A percentile compares a stretch with the other conserved stretches of the same genome.
Evolutionary conservation across 1,140 invertebrate species (phyloP).

Genomic region (Drosophila athabasca): DNA sequence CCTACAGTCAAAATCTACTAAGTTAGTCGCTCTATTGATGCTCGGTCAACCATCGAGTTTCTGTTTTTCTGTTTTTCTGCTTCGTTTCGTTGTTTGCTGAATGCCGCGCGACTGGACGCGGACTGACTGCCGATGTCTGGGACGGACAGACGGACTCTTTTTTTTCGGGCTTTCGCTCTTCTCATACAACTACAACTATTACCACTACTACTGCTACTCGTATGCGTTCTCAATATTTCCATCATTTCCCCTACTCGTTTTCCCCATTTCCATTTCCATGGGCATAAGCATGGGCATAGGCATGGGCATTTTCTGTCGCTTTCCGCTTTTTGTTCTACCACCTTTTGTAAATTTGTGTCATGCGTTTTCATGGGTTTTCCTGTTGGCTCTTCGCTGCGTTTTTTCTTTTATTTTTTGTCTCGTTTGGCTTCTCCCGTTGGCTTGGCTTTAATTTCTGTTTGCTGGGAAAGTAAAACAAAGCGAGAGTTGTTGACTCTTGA

Average conservation of each 20-base stretch:
- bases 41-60: slow-evolving; percentile 65
- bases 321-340: slow-evolving; percentile 57
- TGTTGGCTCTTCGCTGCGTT: slow-evolving; percentile 37
- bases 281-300: no score
- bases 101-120: slow-evolving; percentile 24
- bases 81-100: slow-evolving; percentile 49
- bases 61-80: slow-evolving; percentile 39
- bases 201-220: not conserved
- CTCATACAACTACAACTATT: not conserved
- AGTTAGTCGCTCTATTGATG: slow-evolving; percentile 69
- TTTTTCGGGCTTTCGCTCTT: slow-evolving; percentile 18
- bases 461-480: slow-evolving; percentile 73
- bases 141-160: slow-evolving; percentile 1
- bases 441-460: slow-evolving; percentile 75
- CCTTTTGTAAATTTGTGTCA: slow-evolving; percentile 75
- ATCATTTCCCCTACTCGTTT: slow-evolving; percentile 50
- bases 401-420: not conserved
- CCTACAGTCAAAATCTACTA: slow-evolving; percentile 38
- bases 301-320: slow-evolving; percentile 50
- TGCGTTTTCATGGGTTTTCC: slow-evolving; percentile 59
- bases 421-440: slow-evolving; percentile 15
- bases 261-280: slow-evolving; percentile 29
- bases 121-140: slow-evolving; percentile 24
- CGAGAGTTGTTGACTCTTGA: slow-evolving; percentile 67
- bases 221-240: slow-evolving; percentile 57